These are phyloP conservation scores for Nasonovia ribisnigri DNA, from an alignment of 2,888 invertebrate genomes.

Conservation along the genomic window DNA sequence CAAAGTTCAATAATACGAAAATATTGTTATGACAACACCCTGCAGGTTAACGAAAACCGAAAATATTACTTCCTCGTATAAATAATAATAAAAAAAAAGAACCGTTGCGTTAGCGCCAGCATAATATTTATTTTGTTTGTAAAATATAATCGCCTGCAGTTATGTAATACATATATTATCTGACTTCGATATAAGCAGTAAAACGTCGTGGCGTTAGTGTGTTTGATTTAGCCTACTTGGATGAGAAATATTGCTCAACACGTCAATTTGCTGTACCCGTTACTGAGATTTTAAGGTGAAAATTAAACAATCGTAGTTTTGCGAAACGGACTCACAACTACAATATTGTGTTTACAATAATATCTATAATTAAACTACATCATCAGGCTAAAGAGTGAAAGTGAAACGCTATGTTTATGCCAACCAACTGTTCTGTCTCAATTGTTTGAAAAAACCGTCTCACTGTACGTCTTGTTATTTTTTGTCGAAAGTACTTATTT, in stretches of 20 bases:
- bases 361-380: not conserved
- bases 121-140: not conserved
- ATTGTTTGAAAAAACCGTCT: not conserved
- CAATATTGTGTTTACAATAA: not conserved
- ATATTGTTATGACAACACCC: not conserved
- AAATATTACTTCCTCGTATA: not conserved
- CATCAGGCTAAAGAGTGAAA: not conserved
- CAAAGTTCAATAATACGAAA: not conserved
- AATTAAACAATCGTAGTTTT: not conserved
- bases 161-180: not conserved
- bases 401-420: no score
- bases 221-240: not conserved
- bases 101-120: not conserved
- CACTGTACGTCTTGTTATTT: not conserved
- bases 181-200: not conserved
- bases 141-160: not conserved
- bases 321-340: not conserved
- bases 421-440: not conserved
- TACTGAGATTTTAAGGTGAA: not conserved
- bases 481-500: not conserved
- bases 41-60: not conserved
- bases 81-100: not conserved
- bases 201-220: not conserved
- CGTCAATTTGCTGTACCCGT: not conserved
- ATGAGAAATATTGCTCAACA: not conserved